Conservation (phyloP, 2,113 vertebrate species). For the Microtus oregoni region DNA sequence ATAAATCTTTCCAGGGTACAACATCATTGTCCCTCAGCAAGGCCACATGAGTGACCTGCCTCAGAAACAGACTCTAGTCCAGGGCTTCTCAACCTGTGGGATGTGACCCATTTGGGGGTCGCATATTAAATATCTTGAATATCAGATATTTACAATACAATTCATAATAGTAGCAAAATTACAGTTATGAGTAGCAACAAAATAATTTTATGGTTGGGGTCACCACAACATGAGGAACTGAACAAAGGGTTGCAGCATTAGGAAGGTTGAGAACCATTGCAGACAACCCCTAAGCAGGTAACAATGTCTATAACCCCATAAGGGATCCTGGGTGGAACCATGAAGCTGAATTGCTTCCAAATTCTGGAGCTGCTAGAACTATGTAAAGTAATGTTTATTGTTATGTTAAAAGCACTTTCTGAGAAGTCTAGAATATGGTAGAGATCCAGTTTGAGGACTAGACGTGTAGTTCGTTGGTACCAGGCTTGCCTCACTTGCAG, state of each 20-base stretch:
- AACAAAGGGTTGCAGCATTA: not conserved
- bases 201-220: not conserved
- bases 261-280: not conserved
- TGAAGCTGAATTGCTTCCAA: no score
- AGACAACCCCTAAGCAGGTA: no score
- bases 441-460: not conserved
- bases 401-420: not conserved
- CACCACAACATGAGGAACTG: not conserved
- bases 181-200: not conserved
- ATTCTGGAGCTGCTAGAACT: not conserved
- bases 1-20: no score
- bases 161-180: not conserved
- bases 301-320: not conserved
- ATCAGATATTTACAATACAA: not conserved
- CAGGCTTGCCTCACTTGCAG: not conserved
- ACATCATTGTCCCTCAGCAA: no score
- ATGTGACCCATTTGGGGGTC: not conserved
- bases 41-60: not conserved
- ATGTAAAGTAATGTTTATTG: not conserved
- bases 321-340: not conserved
- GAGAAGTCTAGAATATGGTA: not conserved
- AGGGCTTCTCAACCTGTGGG: not conserved
- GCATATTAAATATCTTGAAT: not conserved
- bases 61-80: not conserved
- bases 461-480: not conserved